Evolutionary conservation across 2,113 vertebrate species (phyloP), one percentile per base, ranked within the genome.

Genomic region (Tautogolabrus adspersus): DNA sequence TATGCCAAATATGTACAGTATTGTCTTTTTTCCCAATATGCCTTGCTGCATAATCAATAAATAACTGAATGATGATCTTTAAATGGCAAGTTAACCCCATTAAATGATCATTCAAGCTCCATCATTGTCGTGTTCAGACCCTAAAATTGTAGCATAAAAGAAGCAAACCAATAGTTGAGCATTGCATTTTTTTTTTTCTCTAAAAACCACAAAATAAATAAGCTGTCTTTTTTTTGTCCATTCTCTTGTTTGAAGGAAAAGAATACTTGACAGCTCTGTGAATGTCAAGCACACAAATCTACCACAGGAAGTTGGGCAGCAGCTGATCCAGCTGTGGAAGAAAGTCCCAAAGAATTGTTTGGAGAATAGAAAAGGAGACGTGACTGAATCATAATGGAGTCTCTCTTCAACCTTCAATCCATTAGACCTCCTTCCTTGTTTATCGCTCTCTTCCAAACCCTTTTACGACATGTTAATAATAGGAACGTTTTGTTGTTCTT

Each of bases 401-500:
- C 38, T 21, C 38, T 3, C 21, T 26, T 51, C 30, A 52, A 66
- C 10, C 52, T 19, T 63, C 34, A 15, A 64, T 40, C 51, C 51
- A 60, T 46, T 62, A 58, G n/a, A 64, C 57, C 44, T 6, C 38
- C 6, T 44, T 21, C 22, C 23, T 59, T 77, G 54, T 82, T 82
- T 51, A 44, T 51, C 15, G 0, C 26, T 68, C 21, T 56, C 22
- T 59, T 59, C n/a, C 9, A 15, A 46, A 15, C 11, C 23, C 30
- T 67, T 73, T 66, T 37, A 30, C 52, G 56, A 64, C 49, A 59
- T 21, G 47, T 61, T 63, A 60, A 82, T 23, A 49, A 64, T 56
- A 57, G 40, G 18, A 77, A 82, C 58, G 61, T 77, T 77, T 75
- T 75, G 16, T 66, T 60, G 1, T 57, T 65, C 19, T 54, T 68